Evolutionary conservation across 64 coral and sea anemone species (phyloP), one percentile per base, ranked within the genome.

Genomic region (Montipora cactus): DNA sequence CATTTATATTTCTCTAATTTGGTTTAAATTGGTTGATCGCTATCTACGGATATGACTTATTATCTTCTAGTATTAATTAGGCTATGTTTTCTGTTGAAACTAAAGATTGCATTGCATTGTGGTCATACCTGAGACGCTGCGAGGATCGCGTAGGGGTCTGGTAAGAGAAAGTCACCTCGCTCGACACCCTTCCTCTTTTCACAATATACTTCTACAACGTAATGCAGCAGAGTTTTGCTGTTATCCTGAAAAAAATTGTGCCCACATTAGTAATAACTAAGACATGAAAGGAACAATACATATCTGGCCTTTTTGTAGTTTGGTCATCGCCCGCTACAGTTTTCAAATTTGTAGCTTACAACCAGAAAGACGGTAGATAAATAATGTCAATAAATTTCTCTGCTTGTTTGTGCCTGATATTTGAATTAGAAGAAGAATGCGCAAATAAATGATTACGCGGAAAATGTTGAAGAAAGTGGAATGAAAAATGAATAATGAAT

Each of bases 181-280:
- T 78, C 67, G 79, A 92, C 98, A 7, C 89, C 96, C 16, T 96
- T 74, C 5, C 80, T 95, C 16, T 81, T 96, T 64, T 76, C 88
- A 11, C 91, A 96, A 57, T 99, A 99, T 8, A 89, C 62, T 74
- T 94, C 89, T 19, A 96, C 95, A 67, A 96, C 89, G 77, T 96
- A 99, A 74, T 96, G 95, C 45, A 99, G 74, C 15, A 99, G 95
- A 87, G 96, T 99, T 57, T 64, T 89, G 47, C 52, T 79, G 66
- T 87, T 92, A 70, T 95, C 94, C 94, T 95, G 55, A 46, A 57
- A 67, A 37, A 55, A 75, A 10, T 47, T 10, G 19, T 72, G 7
- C 67, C 25, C 8, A 51, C 22, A 14, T 14, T 4, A 73, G 21
- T 23, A 4, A 47, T 45, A 3, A 46, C 1, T 46, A 45, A 0